Conservation (phyloP, 2,113 vertebrate genomes). For the Apaloderma vittatum region DNA sequence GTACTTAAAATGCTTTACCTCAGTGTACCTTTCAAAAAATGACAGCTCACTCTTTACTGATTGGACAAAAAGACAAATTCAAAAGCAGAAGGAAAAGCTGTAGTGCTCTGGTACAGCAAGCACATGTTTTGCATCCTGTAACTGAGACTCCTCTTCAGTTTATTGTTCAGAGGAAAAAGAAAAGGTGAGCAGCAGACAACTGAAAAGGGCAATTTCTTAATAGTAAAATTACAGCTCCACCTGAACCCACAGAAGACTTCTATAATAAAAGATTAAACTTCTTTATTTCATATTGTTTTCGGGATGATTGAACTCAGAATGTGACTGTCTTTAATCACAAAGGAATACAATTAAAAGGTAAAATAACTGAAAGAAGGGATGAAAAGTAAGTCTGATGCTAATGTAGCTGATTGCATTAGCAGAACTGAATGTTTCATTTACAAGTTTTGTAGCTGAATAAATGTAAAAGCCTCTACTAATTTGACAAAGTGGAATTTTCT, state of each 20-base stretch:
- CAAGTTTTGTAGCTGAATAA: neutral
- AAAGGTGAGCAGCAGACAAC: neutral
- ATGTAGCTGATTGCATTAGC: neutral
- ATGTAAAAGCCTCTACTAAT: neutral
- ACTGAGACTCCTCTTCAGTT: neutral
- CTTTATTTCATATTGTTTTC: neutral
- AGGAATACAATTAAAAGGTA: constrained; percentile 27
- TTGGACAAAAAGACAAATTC: neutral
- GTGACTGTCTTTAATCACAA: constrained; percentile 13
- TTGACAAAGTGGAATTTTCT: neutral
- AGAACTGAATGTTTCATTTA: neutral
- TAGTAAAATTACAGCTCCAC: neutral
- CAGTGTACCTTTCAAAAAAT: neutral
- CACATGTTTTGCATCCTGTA: constrained; percentile 2
- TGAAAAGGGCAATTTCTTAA: constrained; percentile 27
- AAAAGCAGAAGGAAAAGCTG: neutral
- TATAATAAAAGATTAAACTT: neutral
- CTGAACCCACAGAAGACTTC: neutral
- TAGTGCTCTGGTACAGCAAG: constrained; percentile 9
- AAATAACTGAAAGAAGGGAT: constrained; percentile 6
- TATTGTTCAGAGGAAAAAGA: constrained; percentile 4
- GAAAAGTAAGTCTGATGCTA: constrained; percentile 13
- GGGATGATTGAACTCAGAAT: constrained; percentile 20
- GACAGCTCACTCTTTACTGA: neutral
- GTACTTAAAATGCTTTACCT: neutral